Conservation (phyloP, 37 sponge, comb jelly and placozoan species). For the Agelas oroides region DNA sequence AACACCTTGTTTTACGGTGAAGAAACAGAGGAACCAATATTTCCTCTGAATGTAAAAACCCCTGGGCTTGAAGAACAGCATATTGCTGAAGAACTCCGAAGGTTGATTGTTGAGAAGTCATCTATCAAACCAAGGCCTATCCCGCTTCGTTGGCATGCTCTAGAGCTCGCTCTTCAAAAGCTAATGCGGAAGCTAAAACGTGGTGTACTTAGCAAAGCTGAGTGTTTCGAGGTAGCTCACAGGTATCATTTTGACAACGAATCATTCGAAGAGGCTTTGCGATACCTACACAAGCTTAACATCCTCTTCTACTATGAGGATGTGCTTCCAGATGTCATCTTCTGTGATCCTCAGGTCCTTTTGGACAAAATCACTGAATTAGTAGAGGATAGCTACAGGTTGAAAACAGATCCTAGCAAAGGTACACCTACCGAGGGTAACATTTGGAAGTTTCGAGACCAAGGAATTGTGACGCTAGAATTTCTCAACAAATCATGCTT, state of each 20-base stretch:
- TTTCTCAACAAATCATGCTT: background rate
- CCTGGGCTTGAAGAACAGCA: background rate
- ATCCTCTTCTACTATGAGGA: background rate
- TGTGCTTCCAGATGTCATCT: conserved; percentile 7
- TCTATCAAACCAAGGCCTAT: background rate
- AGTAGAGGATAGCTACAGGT: background rate
- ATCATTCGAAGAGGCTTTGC: background rate
- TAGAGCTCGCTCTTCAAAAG: background rate
- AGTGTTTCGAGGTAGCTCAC: background rate
- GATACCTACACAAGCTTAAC: background rate
- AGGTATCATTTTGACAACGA: background rate
- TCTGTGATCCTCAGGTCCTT: conserved; percentile 2
- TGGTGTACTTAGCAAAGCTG: background rate
- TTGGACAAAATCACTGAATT: background rate
- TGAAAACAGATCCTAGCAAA: background rate
- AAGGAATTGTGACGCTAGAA: background rate
- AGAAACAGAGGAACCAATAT: background rate
- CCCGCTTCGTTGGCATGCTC: background rate
- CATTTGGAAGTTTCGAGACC: background rate
- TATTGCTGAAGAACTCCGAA: background rate
- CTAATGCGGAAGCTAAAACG: background rate
- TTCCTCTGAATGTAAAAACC: background rate
- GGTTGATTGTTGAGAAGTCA: background rate
- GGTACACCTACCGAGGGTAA: background rate
- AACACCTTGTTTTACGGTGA: background rate